Conservation (phyloP, 2,797 vertebrate species). For the Xenops minutus region DNA sequence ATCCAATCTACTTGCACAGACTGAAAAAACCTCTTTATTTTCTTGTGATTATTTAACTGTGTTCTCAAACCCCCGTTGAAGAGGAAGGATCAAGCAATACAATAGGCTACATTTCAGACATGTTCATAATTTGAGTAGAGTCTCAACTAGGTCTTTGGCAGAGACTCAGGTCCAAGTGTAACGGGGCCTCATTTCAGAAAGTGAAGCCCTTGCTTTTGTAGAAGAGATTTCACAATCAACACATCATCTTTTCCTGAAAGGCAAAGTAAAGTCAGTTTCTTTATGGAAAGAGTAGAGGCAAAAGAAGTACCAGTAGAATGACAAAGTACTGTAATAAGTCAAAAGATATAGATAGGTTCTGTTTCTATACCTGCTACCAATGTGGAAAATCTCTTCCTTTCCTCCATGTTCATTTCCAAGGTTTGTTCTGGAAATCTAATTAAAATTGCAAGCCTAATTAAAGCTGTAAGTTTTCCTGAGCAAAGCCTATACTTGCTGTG, state of each 20-base stretch:
- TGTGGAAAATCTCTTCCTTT: background rate
- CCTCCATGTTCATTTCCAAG: background rate
- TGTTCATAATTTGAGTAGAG: background rate
- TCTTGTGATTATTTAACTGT: background rate
- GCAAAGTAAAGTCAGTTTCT: background rate
- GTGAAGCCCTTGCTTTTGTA: background rate
- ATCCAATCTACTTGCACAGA: background rate
- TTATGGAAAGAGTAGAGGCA: background rate
- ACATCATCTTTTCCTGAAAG: background rate
- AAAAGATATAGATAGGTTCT: background rate
- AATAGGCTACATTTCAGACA: background rate
- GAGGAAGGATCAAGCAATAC: background rate
- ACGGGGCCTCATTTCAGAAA: background rate
- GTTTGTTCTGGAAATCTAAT: slow-evolving; percentile 19
- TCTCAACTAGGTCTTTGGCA: background rate
- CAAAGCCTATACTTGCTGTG: background rate
- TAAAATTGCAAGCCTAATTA: slow-evolving; percentile 19
- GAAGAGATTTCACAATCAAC: background rate
- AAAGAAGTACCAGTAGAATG: background rate
- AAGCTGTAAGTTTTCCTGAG: background rate
- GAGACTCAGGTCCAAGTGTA: background rate
- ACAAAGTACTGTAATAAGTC: background rate
- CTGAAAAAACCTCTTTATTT: background rate
- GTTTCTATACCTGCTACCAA: background rate
- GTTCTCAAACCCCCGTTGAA: background rate